phyloP scores from a whole-genome alignment of 2,888 invertebrate species.

The Ennomos fuscantarius region DNA sequence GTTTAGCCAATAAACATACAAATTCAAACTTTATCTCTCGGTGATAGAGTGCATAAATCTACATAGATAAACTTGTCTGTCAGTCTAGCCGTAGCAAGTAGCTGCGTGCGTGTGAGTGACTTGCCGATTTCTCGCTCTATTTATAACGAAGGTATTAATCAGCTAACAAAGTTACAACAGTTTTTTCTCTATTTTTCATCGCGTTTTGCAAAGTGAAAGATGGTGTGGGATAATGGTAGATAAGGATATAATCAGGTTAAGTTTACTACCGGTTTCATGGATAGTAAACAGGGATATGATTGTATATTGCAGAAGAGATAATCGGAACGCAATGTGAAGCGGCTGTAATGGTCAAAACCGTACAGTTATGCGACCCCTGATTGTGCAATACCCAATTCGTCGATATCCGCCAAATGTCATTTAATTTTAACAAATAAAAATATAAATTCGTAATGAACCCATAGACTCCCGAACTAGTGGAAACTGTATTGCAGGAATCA shows the following conservation, averaged over 20 bases:
- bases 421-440: too few species aligned
- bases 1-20: constrained; percentile 5
- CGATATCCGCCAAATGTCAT: too few species aligned
- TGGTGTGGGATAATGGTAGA: constrained; percentile 21
- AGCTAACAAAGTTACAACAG: constrained; percentile 61
- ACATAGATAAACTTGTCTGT: constrained; percentile 27
- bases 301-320: not conserved
- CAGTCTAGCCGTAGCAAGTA: constrained; percentile 40
- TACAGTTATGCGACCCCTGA: too few species aligned
- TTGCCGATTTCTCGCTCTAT: constrained; percentile 77
- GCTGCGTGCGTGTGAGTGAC: constrained; percentile 56
- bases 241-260: constrained; percentile 9
- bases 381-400: too few species aligned
- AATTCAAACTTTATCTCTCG: constrained; percentile 20
- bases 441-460: too few species aligned
- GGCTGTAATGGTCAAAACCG: too few species aligned
- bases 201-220: constrained; percentile 29
- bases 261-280: constrained; percentile 19
- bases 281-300: constrained; percentile 3
- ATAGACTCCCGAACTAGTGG: too few species aligned
- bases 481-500: too few species aligned
- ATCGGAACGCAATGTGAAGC: not conserved
- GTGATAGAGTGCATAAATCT: constrained; percentile 28
- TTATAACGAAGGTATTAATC: constrained; percentile 68
- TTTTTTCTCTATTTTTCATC: constrained; percentile 43